Conservation (phyloP, 2,797 vertebrate species). For the Platalea minor region DNA sequence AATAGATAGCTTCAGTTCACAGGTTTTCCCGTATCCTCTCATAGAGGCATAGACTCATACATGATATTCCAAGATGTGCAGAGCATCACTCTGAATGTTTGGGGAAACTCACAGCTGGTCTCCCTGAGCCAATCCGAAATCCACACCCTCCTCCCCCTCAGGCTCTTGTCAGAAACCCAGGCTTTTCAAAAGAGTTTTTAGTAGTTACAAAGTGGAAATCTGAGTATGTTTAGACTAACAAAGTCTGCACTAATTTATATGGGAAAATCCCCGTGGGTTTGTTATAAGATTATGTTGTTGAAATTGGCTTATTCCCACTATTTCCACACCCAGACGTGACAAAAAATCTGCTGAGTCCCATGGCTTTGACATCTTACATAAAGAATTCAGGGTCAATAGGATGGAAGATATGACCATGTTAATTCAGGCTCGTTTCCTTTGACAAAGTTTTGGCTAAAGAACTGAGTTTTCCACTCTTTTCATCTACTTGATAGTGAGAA, state of each 20-base stretch:
- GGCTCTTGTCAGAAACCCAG: neutral
- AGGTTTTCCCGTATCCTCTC: neutral
- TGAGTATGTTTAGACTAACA: conserved; percentile 14
- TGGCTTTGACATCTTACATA: neutral
- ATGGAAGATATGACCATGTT: neutral
- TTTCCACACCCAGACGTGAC: conserved; percentile 12
- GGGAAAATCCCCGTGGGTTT: neutral
- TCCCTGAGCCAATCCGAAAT: neutral
- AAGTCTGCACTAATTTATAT: neutral
- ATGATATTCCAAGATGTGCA: neutral
- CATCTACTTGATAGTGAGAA: neutral
- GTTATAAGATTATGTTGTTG: neutral
- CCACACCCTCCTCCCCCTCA: neutral
- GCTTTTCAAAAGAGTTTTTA: neutral
- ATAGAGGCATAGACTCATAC: neutral
- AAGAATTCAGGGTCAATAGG: neutral
- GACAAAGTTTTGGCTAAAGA: conserved; percentile 14
- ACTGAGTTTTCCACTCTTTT: neutral
- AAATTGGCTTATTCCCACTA: conserved; percentile 18
- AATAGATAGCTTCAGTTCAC: neutral
- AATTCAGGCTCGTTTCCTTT: neutral
- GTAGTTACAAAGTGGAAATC: neutral
- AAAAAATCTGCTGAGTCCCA: neutral
- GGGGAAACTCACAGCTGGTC: neutral
- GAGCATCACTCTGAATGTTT: neutral